Evolutionary conservation across 2,797 vertebrate genomes (phyloP), one percentile per base, ranked within the genome.

Genomic region (Enteromius paludinosus): DNA sequence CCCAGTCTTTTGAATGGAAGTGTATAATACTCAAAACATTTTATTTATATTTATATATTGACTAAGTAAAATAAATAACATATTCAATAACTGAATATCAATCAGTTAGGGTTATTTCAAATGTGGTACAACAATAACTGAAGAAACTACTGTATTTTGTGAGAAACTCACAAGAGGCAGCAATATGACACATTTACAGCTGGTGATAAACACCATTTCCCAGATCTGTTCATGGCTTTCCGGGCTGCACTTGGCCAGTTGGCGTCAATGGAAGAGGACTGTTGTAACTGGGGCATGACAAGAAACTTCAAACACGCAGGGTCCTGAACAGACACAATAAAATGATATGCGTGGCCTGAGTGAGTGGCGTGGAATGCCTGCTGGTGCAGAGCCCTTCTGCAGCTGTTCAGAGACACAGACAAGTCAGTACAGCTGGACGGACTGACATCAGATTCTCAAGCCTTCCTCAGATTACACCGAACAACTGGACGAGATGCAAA

Each of bases 251-350:
- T 30, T 30, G 54, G 62, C 69, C 66, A 85, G 86, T 78, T 85
- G 79, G 69, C 68, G 64, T 78, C 25, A 54, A 14, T 84, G 33
- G 52, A 41, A 85, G 83, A 71, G 75, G 72, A 28, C 74, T 73
- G 78, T 49, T 18, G 30, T 79, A 81, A 78, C 82, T 78, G 28
- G 75, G 70, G 45, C 30, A 52, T 15, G 59, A 65, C 43, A 75
- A 84, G 62, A 65, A 88, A 85, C 86, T 87, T 88, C 86, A 87
- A 86, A 87, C 81, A 33, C 56, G 25, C 56, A 54, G 70, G 79
- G 83, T 86, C 80, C 84, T 83, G 70, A 81, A 84, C 76, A 88
- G 87, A 89, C 86, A 87, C 84, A 90, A 89, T 88, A 87, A 87
- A 90, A 86, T 56, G 45, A 87, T 89, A 71, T 69, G 84, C 66